These are phyloP conservation scores for Siniperca scherzeri DNA, from an alignment of 2,797 vertebrate species.

Conservation along the genomic window DNA sequence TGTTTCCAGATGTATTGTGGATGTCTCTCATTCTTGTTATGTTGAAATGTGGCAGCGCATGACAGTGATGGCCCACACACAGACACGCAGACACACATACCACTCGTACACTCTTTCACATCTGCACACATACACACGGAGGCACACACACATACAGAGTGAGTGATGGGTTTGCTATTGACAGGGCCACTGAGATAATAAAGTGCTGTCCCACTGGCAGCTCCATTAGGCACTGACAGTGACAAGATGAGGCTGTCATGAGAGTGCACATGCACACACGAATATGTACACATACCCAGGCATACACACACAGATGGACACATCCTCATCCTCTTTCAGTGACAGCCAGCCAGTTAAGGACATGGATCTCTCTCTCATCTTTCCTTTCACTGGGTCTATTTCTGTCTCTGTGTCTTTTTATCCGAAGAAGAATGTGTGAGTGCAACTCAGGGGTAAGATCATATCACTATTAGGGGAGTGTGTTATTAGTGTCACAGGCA, in stretches of 20 bases:
- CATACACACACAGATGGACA: conserved; percentile 51
- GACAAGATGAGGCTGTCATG: conserved; percentile 81
- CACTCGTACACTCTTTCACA: conserved; percentile 29
- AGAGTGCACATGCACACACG: conserved; percentile 57
- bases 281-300: conserved; percentile 39
- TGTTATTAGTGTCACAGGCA: conserved; percentile 83
- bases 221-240: conserved; percentile 86
- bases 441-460: conserved; percentile 67
- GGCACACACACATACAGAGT: conserved; percentile 33
- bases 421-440: conserved; percentile 62
- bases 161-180: conserved; percentile 86
- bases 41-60: conserved; percentile 76
- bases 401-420: conserved; percentile 78
- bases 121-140: conserved; percentile 20
- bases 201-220: conserved; percentile 84
- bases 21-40: conserved; percentile 78
- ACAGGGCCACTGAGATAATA: conserved; percentile 88
- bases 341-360: conserved; percentile 82
- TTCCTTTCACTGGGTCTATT: conserved; percentile 78
- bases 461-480: conserved; percentile 81
- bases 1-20: conserved; percentile 26
- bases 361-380: conserved; percentile 79
- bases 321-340: conserved; percentile 79
- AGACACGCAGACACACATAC: conserved; percentile 36
- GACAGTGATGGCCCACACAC: conserved; percentile 68